Conservation (phyloP, 2,797 vertebrate species). For the Pangasius sanitwongsei region DNA sequence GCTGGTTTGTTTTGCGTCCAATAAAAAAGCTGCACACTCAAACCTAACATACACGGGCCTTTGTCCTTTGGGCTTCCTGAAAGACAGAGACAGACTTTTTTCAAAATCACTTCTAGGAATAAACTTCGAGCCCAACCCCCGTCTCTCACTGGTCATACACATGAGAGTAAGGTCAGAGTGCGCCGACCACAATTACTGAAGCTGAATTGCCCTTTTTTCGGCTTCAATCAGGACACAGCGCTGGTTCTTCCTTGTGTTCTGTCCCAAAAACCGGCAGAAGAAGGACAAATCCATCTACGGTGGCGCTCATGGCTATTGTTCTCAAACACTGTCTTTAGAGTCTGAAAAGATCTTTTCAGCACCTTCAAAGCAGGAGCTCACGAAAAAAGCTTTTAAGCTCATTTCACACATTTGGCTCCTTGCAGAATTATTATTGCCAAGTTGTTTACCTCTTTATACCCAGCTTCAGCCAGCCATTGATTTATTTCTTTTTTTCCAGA, state of each 20-base stretch:
- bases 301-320: conserved; percentile 31
- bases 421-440: conserved; percentile 48
- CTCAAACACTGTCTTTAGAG: conserved; percentile 43
- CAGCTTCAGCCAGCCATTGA: conserved; percentile 25
- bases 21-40: neutral
- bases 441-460: conserved; percentile 57
- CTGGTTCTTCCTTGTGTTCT: conserved; percentile 64
- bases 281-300: conserved; percentile 43
- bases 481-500: neutral
- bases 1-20: neutral
- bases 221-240: conserved; percentile 68
- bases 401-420: conserved; percentile 51
- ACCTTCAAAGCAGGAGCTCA: conserved; percentile 46
- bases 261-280: conserved; percentile 26
- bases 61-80: conserved; percentile 1
- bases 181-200: conserved; percentile 74
- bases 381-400: conserved; percentile 53
- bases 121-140: conserved; percentile 60
- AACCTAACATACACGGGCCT: conserved; percentile 4
- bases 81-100: conserved; percentile 5
- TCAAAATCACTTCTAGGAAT: conserved; percentile 56
- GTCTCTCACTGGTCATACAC: conserved; percentile 63
- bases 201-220: conserved; percentile 70
- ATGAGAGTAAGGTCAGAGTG: conserved; percentile 71
- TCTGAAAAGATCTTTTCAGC: conserved; percentile 45